phyloP scores from a whole-genome alignment of 1,140 invertebrate genomes.

The Nephila pilipes region DNA sequence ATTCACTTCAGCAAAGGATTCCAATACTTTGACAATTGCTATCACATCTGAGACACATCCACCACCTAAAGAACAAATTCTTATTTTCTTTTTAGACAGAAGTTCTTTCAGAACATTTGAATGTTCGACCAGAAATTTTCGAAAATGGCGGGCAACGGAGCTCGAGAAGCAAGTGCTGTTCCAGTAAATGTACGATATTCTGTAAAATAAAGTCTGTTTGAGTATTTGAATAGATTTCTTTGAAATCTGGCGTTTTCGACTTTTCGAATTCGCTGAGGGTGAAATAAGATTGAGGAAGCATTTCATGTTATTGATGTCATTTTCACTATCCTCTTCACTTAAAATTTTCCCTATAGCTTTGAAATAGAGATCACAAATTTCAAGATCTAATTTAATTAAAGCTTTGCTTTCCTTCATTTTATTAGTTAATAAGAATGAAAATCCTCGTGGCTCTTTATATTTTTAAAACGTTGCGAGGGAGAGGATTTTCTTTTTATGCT shows the following conservation, averaged over 20 bases:
- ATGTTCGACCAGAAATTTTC: background rate
- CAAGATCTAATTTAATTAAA: background rate
- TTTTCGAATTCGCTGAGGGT: background rate
- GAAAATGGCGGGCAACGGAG: background rate
- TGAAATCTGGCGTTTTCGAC: background rate
- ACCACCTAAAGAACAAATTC: background rate
- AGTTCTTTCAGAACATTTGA: background rate
- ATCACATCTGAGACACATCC: background rate
- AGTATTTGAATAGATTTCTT: background rate
- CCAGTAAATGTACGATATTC: background rate
- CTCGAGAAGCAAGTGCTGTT: background rate
- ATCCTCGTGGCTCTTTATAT: no score
- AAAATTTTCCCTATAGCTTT: background rate
- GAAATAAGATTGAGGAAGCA: background rate
- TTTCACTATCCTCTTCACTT: no score
- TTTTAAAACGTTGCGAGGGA: no score
- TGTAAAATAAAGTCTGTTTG: background rate
- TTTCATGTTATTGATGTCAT: background rate
- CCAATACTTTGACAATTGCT: constrained; percentile 2
- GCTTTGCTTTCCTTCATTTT: no score
- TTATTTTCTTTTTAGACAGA: background rate
- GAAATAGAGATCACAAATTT: background rate
- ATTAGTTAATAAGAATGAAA: no score
- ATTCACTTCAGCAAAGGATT: background rate
- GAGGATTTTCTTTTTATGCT: no score